phyloP scores from a whole-genome alignment of 2,797 vertebrate genomes.

The Philypnodon macrostomus region DNA sequence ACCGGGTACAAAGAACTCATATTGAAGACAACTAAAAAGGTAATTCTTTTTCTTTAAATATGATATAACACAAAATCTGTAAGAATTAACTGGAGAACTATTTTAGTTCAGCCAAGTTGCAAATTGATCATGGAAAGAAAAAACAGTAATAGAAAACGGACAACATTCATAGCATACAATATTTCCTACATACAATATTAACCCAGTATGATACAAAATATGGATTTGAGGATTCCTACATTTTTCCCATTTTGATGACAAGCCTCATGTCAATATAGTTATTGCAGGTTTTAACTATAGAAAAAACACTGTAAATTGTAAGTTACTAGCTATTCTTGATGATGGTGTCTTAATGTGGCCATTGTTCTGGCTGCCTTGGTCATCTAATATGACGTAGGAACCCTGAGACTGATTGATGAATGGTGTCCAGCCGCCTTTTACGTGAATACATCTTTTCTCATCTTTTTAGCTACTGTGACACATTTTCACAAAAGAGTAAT shows the following conservation, averaged over 20 bases:
- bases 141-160: slow-evolving; percentile 54
- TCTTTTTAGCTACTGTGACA: slow-evolving; percentile 59
- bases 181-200: slow-evolving; percentile 61
- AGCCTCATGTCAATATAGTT: slow-evolving; percentile 7
- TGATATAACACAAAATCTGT: slow-evolving; percentile 26
- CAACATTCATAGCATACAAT: slow-evolving; percentile 62
- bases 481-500: slow-evolving; percentile 62
- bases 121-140: slow-evolving; percentile 54
- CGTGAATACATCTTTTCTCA: slow-evolving; percentile 53
- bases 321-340: no score
- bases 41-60: no score
- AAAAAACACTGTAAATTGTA: no score
- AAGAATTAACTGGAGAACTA: slow-evolving; percentile 30
- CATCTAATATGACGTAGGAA: slow-evolving; percentile 61
- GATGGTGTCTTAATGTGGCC: no score
- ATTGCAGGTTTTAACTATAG: slow-evolving; percentile 3
- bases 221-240: slow-evolving; percentile 64
- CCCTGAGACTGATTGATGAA: slow-evolving; percentile 62
- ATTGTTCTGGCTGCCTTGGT: no score
- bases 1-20: slow-evolving; percentile 34
- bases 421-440: slow-evolving; percentile 42
- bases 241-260: slow-evolving; percentile 17
- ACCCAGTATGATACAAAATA: slow-evolving; percentile 61
- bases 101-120: slow-evolving; percentile 36
- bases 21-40: not conserved